Evolutionary conservation across 2,797 vertebrate genomes (phyloP), one percentile per base, ranked within the genome.

Genomic region (Lacerta bilineata): DNA sequence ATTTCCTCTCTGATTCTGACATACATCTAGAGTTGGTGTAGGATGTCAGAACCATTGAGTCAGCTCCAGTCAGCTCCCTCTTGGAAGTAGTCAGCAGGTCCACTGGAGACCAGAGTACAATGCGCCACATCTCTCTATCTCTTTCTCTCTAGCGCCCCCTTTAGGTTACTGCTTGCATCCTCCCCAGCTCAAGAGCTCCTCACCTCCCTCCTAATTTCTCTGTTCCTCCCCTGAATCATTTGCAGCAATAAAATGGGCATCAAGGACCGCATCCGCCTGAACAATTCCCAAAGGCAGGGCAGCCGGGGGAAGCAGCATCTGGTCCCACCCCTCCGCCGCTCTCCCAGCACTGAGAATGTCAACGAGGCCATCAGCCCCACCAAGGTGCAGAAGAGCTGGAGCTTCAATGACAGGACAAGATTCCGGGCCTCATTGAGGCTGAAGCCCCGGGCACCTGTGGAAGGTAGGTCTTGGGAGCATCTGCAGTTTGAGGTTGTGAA

Each of bases 311-410:
- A 98, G 94, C 96, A 98, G 94, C 96, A 97, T 1, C 96, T 98
- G 18, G 97, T 96, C 0, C 97, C 97, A 1, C 94, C 97, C 0
- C 96, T 98, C 4, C 97, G 97, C 27, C 95, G 91, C 78, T 98
- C 98, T 3, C 98, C 98, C n/a, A 98, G 98, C 95, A 97, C 97
- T 1, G 99, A 99, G 95, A 98, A 98, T 1, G 71, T 98, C 5
- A 95, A 97, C 0, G 98, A 99, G 87, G 95, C 96, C 84, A 94
- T 96, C 90, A 99, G 98, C 93, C 98, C 98, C 0, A 98, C 97
- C 82, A 99, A 99, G 94, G 98, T 99, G 90, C 98, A 99, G 96
- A 99, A 99, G 94, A 99, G 99, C 95, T 99, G 99, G 98, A 99
- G 99, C 95, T 99, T 99, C 93, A 99, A 99, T 0, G 99, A 99